Evolutionary conservation across 2,797 vertebrate species (phyloP).

Genomic region (Poeciliopsis gracilis): DNA sequence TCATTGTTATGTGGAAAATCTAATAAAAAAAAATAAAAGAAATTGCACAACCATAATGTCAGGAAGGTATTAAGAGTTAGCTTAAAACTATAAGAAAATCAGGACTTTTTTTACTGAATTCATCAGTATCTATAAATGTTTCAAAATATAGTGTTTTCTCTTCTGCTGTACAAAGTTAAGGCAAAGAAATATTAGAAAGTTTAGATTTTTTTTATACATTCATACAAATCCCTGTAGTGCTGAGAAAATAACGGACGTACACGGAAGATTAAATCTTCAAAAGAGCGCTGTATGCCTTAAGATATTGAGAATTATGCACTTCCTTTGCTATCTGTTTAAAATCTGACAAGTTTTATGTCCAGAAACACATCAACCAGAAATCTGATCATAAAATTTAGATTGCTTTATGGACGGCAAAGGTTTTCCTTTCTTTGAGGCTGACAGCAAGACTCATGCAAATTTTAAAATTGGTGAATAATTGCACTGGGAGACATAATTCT

Average conservation of each 20-base stretch:
- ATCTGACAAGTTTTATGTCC: constrained; percentile 1
- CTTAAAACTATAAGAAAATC: neutral
- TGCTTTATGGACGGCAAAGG: neutral
- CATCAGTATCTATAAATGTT: neutral
- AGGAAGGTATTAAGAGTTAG: neutral
- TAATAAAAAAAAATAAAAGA: no score
- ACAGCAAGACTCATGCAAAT: neutral
- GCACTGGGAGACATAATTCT: neutral
- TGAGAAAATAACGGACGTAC: neutral
- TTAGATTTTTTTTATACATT: neutral
- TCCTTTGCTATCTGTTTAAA: neutral
- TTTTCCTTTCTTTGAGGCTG: neutral
- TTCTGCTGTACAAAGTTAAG: neutral
- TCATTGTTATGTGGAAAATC: no score
- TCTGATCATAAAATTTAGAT: neutral
- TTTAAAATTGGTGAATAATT: neutral
- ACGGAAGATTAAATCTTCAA: neutral
- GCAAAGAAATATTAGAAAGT: neutral
- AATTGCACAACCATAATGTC: neutral
- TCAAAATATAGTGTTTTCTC: neutral
- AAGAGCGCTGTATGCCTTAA: neutral
- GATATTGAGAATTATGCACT: neutral
- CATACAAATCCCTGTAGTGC: neutral
- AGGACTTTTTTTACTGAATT: neutral
- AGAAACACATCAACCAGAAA: constrained; percentile 2